phyloP scores from a whole-genome alignment of 1,140 invertebrate genomes.

The Heliothis subflexa region DNA sequence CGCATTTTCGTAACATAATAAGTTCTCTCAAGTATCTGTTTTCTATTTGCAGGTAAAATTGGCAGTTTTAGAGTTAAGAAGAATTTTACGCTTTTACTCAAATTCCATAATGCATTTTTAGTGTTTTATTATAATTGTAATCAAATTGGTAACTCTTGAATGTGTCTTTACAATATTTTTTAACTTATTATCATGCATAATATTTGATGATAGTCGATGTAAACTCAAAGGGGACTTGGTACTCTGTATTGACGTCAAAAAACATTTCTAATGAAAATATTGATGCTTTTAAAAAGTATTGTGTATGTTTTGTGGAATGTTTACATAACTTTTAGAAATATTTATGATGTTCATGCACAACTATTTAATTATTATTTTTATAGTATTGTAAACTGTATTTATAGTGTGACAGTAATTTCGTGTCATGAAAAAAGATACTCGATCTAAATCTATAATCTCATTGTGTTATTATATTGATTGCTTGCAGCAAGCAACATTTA shows the following conservation, averaged over 20 bases:
- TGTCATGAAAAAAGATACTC: neutral
- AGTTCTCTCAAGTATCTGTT: too few species aligned
- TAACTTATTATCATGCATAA: conserved; percentile 2
- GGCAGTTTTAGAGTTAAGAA: conserved; percentile 18
- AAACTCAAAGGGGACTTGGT: neutral
- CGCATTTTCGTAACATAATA: too few species aligned
- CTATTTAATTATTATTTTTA: conserved; percentile 6
- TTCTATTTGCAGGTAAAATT: conserved; percentile 29
- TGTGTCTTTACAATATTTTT: conserved; percentile 18
- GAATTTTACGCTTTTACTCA: conserved; percentile 32
- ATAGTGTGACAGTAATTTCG: neutral
- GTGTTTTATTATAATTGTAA: conserved; percentile 14
- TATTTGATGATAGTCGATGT: conserved; percentile 2
- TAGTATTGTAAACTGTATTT: conserved; percentile 10
- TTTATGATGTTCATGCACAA: conserved; percentile 11
- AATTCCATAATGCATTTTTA: conserved; percentile 31
- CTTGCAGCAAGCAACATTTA: too few species aligned
- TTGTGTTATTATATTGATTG: too few species aligned
- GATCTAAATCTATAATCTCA: too few species aligned
- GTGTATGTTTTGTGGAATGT: conserved; percentile 29
- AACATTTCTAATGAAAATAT: conserved; percentile 23
- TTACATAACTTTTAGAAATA: conserved; percentile 43
- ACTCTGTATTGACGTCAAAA: conserved; percentile 3
- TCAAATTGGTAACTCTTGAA: conserved; percentile 7
- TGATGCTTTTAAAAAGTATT: neutral